phyloP scores from a whole-genome alignment of 2,797 vertebrate genomes.

The Squalus acanthias region DNA sequence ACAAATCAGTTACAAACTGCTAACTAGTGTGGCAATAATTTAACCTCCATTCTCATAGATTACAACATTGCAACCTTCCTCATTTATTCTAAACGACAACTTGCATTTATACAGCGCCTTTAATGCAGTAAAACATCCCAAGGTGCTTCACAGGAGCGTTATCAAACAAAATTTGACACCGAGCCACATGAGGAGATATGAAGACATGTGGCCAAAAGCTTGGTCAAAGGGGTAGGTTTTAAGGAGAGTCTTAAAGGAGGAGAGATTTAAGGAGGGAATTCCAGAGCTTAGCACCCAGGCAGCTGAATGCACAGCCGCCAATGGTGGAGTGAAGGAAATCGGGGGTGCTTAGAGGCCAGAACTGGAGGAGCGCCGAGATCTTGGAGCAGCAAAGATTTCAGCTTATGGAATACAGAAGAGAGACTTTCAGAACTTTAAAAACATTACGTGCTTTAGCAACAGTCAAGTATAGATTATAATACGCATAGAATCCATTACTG shows the following conservation, averaged over 20 bases:
- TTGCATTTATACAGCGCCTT: neutral
- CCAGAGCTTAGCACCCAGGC: too few relatives aligned
- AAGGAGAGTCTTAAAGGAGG: too few relatives aligned
- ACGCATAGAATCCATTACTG: neutral
- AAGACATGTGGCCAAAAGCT: too few relatives aligned
- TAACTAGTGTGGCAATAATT: neutral
- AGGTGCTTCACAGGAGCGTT: too few relatives aligned
- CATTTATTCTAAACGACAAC: neutral
- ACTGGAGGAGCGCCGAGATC: neutral
- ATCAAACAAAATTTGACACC: neutral
- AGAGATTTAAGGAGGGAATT: too few relatives aligned
- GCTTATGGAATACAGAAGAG: neutral
- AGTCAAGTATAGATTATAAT: constrained; percentile 5
- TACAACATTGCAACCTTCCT: neutral
- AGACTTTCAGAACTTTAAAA: neutral
- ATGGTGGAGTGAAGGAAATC: neutral
- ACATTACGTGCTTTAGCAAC: neutral
- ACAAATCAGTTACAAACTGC: neutral
- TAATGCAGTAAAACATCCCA: too few relatives aligned
- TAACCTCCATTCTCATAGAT: neutral
- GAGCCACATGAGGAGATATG: neutral
- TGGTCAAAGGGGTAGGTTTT: too few relatives aligned
- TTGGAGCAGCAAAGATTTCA: neutral
- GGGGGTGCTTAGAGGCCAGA: neutral
- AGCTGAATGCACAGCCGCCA: neutral